Evolutionary conservation across 2,797 vertebrate species (phyloP).

Genomic region (Clamator glandarius): DNA sequence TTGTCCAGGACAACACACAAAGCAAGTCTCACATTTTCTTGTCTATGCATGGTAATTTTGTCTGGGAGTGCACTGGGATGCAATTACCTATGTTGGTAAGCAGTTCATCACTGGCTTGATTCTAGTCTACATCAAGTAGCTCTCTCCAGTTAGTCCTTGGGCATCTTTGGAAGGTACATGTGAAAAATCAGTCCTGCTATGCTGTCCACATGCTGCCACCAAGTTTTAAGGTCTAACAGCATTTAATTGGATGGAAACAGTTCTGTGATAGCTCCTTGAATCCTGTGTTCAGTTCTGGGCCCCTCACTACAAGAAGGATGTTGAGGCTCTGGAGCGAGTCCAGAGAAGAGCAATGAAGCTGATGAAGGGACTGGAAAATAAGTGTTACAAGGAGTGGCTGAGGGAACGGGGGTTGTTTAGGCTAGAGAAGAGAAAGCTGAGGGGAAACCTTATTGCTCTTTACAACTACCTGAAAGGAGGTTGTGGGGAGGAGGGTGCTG

Average conservation of each 20-base stretch:
- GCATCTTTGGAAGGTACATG: not conserved
- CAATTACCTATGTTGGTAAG: not conserved
- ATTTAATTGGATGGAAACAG: not conserved
- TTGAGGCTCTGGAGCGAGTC: too few relatives aligned
- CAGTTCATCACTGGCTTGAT: not conserved
- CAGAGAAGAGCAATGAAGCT: too few relatives aligned
- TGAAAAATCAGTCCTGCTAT: not conserved
- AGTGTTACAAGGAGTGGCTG: too few relatives aligned
- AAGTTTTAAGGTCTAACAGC: not conserved
- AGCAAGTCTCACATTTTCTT: not conserved
- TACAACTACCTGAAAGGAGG: too few relatives aligned
- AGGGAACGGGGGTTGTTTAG: too few relatives aligned
- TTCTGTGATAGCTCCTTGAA: not conserved
- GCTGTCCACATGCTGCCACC: rapidly evolving
- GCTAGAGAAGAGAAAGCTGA: too few relatives aligned
- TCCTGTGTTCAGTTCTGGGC: too few relatives aligned
- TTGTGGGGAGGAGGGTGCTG: too few relatives aligned
- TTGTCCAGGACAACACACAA: not conserved
- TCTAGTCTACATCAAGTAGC: not conserved
- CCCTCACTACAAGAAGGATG: too few relatives aligned
- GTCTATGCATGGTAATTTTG: not conserved
- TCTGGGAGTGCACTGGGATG: not conserved
- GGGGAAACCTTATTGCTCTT: too few relatives aligned
- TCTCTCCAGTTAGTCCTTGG: not conserved
- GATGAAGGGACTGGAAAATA: too few relatives aligned